Base-by-base conservation (phyloP, 2,113 vertebrate genomes). In the Cynopterus brachyotis region DNA sequence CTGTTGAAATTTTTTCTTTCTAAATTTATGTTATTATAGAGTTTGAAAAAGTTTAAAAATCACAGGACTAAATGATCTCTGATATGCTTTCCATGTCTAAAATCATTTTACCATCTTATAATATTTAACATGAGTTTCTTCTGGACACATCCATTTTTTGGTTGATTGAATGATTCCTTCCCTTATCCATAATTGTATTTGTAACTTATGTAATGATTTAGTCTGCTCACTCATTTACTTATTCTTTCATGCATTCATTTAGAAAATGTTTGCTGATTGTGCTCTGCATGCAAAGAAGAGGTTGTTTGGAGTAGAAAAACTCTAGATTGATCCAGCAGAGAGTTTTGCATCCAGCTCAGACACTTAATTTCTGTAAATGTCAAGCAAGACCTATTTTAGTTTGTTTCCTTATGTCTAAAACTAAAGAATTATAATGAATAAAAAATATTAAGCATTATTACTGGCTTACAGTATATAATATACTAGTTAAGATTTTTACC, bases 171-270 rank as follows among this genome's bases (percentile, higher is more conserved):
- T 89, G 60, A 78, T 78, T 93, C 12, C 1, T 79, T 15, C 16
- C 6, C 32, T 94, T 92, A 62, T 0, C 28, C 13, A 69, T 40
- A 62, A 72, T 24, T 96, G 6, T 15, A 73, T 73, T 78, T 94
- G 62, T 30, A 91, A 73, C 45, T 76, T 94, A 82, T 10, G n/a
- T 73, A 89, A 93, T 53, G 86, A 75, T 76, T 73, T 83, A 62
- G 62, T 79, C n/a, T 73, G 37, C 42, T 67, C 72, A 96, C 12
- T 91, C 42, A 66, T 91, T 81, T 95, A 64, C 37, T 87, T 80
- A 95, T 62, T 85, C 73, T 69, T 62, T 95, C 94, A 95, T 80
- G 67, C 42, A 60, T 92, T 97, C 79, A 70, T 35, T 95, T 53
- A 95, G 96, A 96, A 97, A 89, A 85, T 5, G 89, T 70, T 81